Base-by-base conservation (phyloP, 2,113 vertebrate genomes). In the Calcarius ornatus region DNA sequence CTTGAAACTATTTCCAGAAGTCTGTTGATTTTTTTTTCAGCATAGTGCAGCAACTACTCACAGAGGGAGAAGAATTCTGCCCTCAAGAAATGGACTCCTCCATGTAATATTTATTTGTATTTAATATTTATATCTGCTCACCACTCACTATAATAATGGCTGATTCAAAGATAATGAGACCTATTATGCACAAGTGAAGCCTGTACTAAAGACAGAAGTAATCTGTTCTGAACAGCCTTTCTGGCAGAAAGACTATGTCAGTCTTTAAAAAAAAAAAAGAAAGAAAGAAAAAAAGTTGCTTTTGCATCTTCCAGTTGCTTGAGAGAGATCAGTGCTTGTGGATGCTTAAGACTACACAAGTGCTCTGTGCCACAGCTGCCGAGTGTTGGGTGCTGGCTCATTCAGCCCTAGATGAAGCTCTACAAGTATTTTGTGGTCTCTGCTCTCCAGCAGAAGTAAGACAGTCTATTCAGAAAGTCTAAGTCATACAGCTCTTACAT, bases 111-210 rank as follows among this genome's bases (percentile, higher is more conserved):
- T 86, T 65, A 84, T 50, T 73, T 77, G 59, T 80, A 81, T 87
- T 95, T 95, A 91, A 65, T 85, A 95, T 87, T 95, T 89, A 22
- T 53, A 92, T 69, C 69, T 85, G 48, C 37, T 87, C 16, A 61
- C 70, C 75, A 50, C 43, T 84, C 20, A 64, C 10, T 11, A 69
- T 28, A 68, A 47, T 63, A 81, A 81, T 20, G 48, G 72, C 65
- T 81, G 89, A 92, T 84, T 89, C 37, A 77, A 90, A 94, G 31
- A 79, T 66, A 92, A 66, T 42, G 81, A 92, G n/a, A 66, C 12
- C 27, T 80, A 42, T 42, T 80, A 89, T 11, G 19, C 45, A 57
- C 43, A 91, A 76, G 19, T 48, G 37, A 92, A 79, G 57, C 5
- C 43, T 78, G 51, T 81, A 47, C 7, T n/a, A 43, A 86, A 84